These are phyloP conservation scores for Dinocampus coccinellae DNA, from an alignment of 2,888 invertebrate species.

Conservation along the genomic window DNA sequence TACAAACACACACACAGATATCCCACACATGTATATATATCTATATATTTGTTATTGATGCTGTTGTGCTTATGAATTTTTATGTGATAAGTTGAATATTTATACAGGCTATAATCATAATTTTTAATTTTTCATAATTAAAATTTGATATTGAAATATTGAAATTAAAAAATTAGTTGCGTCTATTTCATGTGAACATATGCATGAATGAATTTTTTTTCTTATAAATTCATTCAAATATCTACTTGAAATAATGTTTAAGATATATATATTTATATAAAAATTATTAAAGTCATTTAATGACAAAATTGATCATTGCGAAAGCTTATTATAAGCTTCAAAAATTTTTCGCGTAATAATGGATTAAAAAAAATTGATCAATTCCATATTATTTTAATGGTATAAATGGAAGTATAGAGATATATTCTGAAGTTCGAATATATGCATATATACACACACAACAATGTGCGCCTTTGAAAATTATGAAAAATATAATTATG, in stretches of 20 bases:
- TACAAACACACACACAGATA: no score
- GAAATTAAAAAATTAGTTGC: no score
- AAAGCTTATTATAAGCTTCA: constrained; percentile 45
- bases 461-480: neutral
- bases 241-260: constrained; percentile 4
- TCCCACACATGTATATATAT: no score
- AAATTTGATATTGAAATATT: no score
- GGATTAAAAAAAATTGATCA: constrained; percentile 57
- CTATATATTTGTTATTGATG: neutral
- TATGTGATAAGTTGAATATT: neutral
- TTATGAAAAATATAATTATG: neutral
- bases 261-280: constrained; percentile 43
- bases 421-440: constrained; percentile 5
- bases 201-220: neutral
- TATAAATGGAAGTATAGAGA: constrained; percentile 52
- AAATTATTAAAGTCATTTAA: constrained; percentile 65
- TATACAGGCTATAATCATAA: neutral
- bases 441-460: neutral
- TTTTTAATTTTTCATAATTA: no score
- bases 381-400: constrained; percentile 59
- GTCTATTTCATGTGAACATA: no score
- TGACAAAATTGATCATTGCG: constrained; percentile 56
- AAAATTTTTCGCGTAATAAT: constrained; percentile 48
- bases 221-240: no score
- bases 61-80: neutral